These are phyloP conservation scores for Drosophila diplacantha DNA, from an alignment of 2,888 invertebrate species.

Conservation along the genomic window DNA sequence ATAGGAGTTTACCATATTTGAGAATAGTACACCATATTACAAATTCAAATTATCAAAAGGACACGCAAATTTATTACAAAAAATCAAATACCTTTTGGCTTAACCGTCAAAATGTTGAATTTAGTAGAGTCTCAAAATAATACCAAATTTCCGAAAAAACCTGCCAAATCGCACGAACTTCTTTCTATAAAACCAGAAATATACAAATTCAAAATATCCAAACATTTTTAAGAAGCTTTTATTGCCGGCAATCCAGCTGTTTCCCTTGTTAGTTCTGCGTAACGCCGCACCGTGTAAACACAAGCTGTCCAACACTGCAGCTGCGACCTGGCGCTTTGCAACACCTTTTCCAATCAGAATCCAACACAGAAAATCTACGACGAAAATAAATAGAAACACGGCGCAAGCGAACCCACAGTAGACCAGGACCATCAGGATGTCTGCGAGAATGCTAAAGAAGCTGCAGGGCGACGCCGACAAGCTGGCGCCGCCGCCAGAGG, in stretches of 20 bases:
- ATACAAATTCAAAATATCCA: not conserved
- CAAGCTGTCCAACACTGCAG: conserved; percentile 1
- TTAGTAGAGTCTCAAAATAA: not conserved
- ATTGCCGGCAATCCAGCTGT: conserved; percentile 5
- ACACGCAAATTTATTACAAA: not conserved
- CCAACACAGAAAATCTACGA: conserved; percentile 14
- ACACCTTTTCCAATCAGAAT: conserved; percentile 16
- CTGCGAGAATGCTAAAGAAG: conserved; percentile 83
- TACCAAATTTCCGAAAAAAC: not conserved
- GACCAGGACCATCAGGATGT: conserved; percentile 78
- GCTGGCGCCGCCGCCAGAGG: conserved; percentile 77
- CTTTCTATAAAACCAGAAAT: not conserved
- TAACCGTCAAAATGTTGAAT: not conserved
- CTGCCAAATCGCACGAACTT: not conserved
- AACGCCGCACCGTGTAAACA: not conserved
- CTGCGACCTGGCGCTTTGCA: not conserved
- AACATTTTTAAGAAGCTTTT: conserved; percentile 1
- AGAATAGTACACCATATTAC: not conserved
- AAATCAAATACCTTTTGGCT: not conserved
- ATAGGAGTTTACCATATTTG: not conserved
- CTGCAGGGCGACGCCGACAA: conserved; percentile 80
- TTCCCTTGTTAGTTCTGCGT: not conserved
- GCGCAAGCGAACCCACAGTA: not conserved
- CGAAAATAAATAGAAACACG: conserved; percentile 25
- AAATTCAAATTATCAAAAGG: too few species aligned